A percentile compares a stretch with the other conserved stretches of the same genome.
Evolutionary conservation across 2,888 invertebrate species (phyloP).

Genomic region (Helicoverpa assulta): DNA sequence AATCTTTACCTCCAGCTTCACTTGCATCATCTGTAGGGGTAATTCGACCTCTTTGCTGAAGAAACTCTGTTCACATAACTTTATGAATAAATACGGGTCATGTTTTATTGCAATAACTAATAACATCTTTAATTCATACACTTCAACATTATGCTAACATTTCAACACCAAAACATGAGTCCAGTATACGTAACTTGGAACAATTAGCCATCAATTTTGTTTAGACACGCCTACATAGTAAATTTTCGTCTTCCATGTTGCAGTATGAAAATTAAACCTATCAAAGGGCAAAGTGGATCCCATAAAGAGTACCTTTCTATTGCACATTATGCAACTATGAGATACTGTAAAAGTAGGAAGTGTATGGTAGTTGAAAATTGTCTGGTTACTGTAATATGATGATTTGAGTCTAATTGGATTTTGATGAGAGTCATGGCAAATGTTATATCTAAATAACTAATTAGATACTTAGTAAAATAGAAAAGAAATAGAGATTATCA

Average conservation of each 20-base stretch:
- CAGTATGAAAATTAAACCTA: conserved; percentile 58
- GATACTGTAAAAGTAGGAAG: conserved; percentile 36
- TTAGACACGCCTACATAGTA: conserved; percentile 63
- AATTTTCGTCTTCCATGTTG: conserved; percentile 54
- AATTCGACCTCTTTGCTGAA: neutral
- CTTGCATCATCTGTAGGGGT: conserved; percentile 23
- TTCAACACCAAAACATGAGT: conserved; percentile 28
- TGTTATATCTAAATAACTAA: neutral
- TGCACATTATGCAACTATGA: conserved; percentile 38
- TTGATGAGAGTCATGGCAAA: neutral
- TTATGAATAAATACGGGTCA: conserved; percentile 4
- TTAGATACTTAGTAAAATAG: no score
- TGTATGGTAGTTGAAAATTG: conserved; percentile 4
- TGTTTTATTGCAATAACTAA: conserved; percentile 20
- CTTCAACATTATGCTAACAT: conserved; percentile 32
- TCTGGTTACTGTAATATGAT: conserved; percentile 8
- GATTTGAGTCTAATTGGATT: conserved; percentile 6
- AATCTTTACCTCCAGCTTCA: conserved; percentile 9
- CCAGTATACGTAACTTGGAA: conserved; percentile 64
- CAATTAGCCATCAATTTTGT: conserved; percentile 65
- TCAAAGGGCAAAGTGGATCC: conserved; percentile 61
- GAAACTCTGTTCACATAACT: neutral
- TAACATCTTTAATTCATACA: conserved; percentile 26
- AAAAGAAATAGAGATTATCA: neutral
- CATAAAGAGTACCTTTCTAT: conserved; percentile 43